Percentiles rank a stretch among this genome's conserved stretches.
phyloP scores from a whole-genome alignment of 2,113 vertebrate species.

The Plecturocebus donacophilus region DNA sequence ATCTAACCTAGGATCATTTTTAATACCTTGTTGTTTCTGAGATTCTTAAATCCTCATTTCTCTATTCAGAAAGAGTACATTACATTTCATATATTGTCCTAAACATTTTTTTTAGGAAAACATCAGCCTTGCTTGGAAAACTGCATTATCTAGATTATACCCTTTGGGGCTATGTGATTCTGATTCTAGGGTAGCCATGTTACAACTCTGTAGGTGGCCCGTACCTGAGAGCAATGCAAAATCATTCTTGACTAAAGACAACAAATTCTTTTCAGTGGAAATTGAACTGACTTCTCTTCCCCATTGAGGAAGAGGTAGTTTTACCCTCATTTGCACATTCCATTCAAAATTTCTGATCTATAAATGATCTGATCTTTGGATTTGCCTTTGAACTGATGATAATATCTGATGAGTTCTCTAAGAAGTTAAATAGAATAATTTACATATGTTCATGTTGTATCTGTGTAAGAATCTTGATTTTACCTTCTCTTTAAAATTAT shows the following conservation, averaged over 20 bases:
- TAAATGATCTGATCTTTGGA: neutral
- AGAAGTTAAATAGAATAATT: neutral
- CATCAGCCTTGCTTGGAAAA: neutral
- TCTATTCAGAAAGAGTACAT: neutral
- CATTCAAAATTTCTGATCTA: neutral
- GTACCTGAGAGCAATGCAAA: neutral
- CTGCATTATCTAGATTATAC: neutral
- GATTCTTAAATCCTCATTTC: neutral
- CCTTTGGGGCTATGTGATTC: neutral
- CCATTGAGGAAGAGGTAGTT: neutral
- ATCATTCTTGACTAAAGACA: neutral
- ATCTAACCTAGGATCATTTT: neutral
- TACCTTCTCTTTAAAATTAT: neutral
- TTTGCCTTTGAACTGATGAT: slow-evolving; percentile 1
- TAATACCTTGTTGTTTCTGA: neutral
- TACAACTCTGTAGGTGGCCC: neutral
- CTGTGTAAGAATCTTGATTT: neutral
- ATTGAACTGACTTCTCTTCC: neutral
- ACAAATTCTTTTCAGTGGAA: neutral
- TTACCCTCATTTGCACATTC: neutral
- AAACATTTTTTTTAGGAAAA: neutral
- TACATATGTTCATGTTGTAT: neutral
- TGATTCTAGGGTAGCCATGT: neutral
- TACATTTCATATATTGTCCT: neutral
- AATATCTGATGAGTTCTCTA: neutral